Evolutionary conservation across 2,888 invertebrate species (phyloP).

Genomic region (Pocota personata): DNA sequence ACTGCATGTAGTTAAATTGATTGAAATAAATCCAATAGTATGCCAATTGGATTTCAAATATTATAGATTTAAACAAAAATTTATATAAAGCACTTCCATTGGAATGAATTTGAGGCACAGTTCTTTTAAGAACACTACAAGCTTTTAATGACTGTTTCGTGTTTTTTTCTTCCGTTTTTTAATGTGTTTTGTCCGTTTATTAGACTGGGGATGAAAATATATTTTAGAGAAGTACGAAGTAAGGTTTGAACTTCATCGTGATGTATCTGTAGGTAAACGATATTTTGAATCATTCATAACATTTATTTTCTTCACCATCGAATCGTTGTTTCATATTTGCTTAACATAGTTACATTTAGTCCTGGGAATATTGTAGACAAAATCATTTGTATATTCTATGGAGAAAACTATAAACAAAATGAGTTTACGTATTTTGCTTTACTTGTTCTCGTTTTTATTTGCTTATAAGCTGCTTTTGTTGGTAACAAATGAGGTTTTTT

Average conservation of each 20-base stretch:
- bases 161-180: neutral
- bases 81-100: constrained; percentile 10
- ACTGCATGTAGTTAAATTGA: constrained; percentile 64
- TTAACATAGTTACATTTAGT: neutral
- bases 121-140: constrained; percentile 4
- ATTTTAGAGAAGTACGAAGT: neutral
- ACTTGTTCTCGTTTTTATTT: neutral
- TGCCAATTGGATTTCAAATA: constrained; percentile 56
- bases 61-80: neutral
- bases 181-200: constrained; percentile 15
- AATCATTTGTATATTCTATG: neutral
- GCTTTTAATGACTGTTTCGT: constrained; percentile 1
- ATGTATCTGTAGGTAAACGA: constrained; percentile 1
- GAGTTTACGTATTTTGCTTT: neutral
- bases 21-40: constrained; percentile 39
- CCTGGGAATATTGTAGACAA: neutral
- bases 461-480: neutral
- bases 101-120: constrained; percentile 10
- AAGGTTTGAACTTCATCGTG: neutral
- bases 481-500: neutral
- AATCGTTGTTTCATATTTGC: neutral
- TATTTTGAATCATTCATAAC: neutral
- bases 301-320: neutral
- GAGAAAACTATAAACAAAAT: too few species aligned
- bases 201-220: constrained; percentile 4